A percentile compares a stretch with the other conserved stretches of the same genome.
Conservation (phyloP, 2,888 invertebrate species). For the Opisthograptis luteolata region DNA sequence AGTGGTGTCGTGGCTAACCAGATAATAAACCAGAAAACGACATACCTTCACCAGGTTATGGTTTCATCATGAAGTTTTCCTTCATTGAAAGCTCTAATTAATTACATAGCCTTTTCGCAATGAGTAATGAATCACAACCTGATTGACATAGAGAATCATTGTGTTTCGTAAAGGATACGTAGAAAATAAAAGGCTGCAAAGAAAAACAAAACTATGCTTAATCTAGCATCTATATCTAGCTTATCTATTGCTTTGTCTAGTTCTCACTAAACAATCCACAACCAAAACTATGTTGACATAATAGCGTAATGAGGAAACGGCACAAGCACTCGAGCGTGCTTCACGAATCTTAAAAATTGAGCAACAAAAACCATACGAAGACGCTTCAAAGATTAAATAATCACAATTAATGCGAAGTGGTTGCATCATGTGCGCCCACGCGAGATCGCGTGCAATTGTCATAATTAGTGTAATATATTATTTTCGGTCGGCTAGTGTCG, state of each 20-base stretch:
- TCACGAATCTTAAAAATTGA: constrained; percentile 30
- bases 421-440: constrained; percentile 62
- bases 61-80: too few relatives aligned
- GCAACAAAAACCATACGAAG: constrained; percentile 47
- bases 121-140: too few relatives aligned
- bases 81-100: too few relatives aligned
- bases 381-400: constrained; percentile 58
- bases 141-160: too few relatives aligned
- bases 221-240: too few relatives aligned
- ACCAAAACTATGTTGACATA: constrained; percentile 16
- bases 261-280: constrained; percentile 3
- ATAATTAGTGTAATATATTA: constrained; percentile 66
- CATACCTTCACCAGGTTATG: too few relatives aligned
- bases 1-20: too few relatives aligned
- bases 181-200: too few relatives aligned
- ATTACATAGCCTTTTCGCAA: too few relatives aligned
- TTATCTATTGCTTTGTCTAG: not conserved
- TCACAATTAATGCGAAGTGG: constrained; percentile 53
- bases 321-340: constrained; percentile 13
- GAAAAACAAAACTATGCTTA: too few relatives aligned
- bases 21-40: too few relatives aligned
- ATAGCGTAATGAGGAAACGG: constrained; percentile 22
- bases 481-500: constrained; percentile 57
- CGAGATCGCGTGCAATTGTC: constrained; percentile 64
- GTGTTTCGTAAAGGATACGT: too few relatives aligned